Evolutionary conservation across 1,140 invertebrate genomes (phyloP), one percentile per base, ranked within the genome.

Genomic region (Babylonia areolata): DNA sequence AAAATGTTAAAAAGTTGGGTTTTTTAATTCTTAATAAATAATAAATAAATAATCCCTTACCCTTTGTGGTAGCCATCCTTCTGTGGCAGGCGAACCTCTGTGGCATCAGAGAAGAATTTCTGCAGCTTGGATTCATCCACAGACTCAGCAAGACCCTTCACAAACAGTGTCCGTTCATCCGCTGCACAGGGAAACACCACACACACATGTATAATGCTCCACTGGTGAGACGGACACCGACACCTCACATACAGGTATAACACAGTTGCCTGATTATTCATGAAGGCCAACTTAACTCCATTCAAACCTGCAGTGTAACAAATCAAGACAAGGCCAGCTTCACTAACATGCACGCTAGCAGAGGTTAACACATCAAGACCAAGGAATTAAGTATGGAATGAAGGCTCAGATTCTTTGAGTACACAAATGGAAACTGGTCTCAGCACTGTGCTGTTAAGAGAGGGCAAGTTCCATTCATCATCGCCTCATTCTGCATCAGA

Each of bases 71-170:
- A 42, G 33, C 87, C 87, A 81, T 91, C 89, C 87, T 85, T 87
- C 82, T 85, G 87, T 35, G 91, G 90, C 51, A 92, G 81, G 33
- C 90, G 95, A 23, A 98, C 96, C 88, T 95, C 95, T 35, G 97
- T 97, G 58, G 88, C 85, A 35, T 87, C 86, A 39, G 87, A 82
- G 79, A 98, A 98, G 35, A 98, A 94, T 87, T 96, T 93, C 42
- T 96, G 96, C 46, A 99, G 94, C 85, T 97, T 97, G 40, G 96
- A 96, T 94, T 97, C 97, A 3, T 96, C 96, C 17, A 97, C 97
- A 86, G 95, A 95, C 88, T 97, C 97, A 23, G 97, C 97, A 85
- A 98, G 95, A 94, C 98, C 98, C 75, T 98, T 98, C 85, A 99
- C 95, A 94, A 98, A 98, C 33, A 99, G 94, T 33, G 89, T 91